phyloP scores from a whole-genome alignment of 2,888 invertebrate species.

The Coelinius sp. region DNA sequence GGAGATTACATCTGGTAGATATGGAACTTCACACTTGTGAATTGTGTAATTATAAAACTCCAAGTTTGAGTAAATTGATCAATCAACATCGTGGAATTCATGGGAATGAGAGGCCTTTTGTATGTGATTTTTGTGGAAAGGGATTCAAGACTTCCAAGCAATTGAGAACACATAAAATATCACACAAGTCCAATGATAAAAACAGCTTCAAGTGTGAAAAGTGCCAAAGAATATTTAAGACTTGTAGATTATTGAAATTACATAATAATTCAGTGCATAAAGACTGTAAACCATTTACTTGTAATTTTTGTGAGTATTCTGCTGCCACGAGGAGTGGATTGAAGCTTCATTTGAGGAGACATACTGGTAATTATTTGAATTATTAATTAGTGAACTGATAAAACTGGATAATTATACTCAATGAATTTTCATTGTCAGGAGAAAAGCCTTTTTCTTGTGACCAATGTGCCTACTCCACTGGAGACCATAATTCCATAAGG shows the following conservation, averaged over 20 bases:
- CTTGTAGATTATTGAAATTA: constrained; percentile 72
- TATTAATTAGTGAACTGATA: not conserved
- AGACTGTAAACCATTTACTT: constrained; percentile 78
- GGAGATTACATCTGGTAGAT: constrained; percentile 83
- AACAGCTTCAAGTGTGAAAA: constrained; percentile 72
- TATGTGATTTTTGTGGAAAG: constrained; percentile 80
- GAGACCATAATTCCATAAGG: constrained; percentile 86
- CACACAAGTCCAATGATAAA: constrained; percentile 72
- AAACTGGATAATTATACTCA: not conserved
- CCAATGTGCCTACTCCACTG: constrained; percentile 80
- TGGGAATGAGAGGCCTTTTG: constrained; percentile 76
- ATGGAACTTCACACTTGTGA: constrained; percentile 85
- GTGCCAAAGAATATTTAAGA: constrained; percentile 76
- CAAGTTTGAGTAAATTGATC: constrained; percentile 78
- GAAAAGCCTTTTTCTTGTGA: constrained; percentile 86
- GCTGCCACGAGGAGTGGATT: constrained; percentile 78
- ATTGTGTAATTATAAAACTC: constrained; percentile 81
- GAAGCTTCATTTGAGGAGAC: constrained; percentile 78
- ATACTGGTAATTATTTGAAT: constrained; percentile 75
- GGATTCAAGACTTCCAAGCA: constrained; percentile 86
- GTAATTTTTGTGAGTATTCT: constrained; percentile 79
- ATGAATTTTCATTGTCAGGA: constrained; percentile 69
- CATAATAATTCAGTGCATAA: constrained; percentile 79
- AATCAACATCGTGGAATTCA: constrained; percentile 85
- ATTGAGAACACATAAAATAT: constrained; percentile 81